Evolutionary conservation across 2,797 vertebrate species (phyloP), one percentile per base, ranked within the genome.

Genomic region (Acanthurus leucopareius): DNA sequence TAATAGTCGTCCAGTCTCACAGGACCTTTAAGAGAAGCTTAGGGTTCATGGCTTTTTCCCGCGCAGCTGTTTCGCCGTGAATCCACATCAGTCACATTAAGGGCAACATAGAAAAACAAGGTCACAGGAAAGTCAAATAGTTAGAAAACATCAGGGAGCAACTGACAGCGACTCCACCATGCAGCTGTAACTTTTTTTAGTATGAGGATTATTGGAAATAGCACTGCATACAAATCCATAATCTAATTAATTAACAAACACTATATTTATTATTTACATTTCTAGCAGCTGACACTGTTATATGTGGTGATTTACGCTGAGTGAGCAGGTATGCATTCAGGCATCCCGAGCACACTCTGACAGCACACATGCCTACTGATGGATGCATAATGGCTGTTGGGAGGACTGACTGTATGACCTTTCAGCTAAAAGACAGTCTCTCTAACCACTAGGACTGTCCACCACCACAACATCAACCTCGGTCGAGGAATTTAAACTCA

Each of bases 351-450:
- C 68, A 49, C 70, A 75, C 71, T 64, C 56, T 83, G 79, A 82
- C 72, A 84, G 71, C 63, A 63, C 72, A 69, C 84, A 75, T 75
- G 83, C 48, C 70, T 73, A 75, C 80, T 90, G 89, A 91, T 89
- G 83, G 77, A 87, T 89, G 62, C 84, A 77, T 84, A 86, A 88
- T 79, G 66, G 80, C 70, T 77, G 69, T 69, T 69, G 58, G 74
- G 69, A 65, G 54, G 77, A 78, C 64, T 53, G 49, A 76, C 73
- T 54, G 20, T 44, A 9, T 86, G 81, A 89, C 86, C 90, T 89
- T 92, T 91, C 32, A 63, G 74, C 67, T 75, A 61, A 17, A 60
- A 77, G 78, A 77, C 8, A 1, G 32, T 69, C 44, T 80, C 48
- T 77, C 49, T 25, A 75, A 79, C 84, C 85, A 84, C 74, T 22